phyloP scores from a whole-genome alignment of 2,797 vertebrate genomes.

The Hypotaenidia okinawae region DNA sequence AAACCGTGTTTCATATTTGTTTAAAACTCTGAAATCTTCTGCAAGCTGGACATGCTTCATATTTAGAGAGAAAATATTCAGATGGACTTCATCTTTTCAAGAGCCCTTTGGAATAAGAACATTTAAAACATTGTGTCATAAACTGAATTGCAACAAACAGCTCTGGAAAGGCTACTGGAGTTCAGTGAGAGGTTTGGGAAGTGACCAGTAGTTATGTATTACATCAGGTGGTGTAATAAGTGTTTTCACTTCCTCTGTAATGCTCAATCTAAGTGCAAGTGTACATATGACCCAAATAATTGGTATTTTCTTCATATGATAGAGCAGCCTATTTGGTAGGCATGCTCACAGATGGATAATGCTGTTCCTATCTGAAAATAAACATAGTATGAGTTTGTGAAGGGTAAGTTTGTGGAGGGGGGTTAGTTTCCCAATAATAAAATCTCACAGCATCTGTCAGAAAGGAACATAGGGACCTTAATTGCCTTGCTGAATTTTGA shows the following conservation, averaged over 20 bases:
- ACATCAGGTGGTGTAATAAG: conserved; percentile 29
- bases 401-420: background rate
- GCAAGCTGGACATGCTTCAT: conserved; percentile 3
- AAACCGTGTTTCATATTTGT: background rate
- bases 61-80: conserved; percentile 9
- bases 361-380: background rate
- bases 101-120: background rate
- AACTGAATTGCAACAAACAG: conserved; percentile 32
- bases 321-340: background rate
- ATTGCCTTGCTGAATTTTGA: background rate
- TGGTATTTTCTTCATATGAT: background rate
- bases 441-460: background rate
- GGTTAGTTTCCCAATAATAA: background rate
- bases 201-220: conserved; percentile 21
- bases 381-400: background rate
- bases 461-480: background rate
- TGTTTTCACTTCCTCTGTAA: conserved; percentile 36
- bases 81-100: conserved; percentile 4
- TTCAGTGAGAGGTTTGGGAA: conserved; percentile 58
- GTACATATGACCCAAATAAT: background rate
- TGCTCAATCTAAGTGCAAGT: background rate
- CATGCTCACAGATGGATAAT: background rate
- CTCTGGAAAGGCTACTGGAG: conserved; percentile 57
- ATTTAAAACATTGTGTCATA: conserved; percentile 26
- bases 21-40: conserved; percentile 35